A percentile compares a stretch with the other conserved stretches of the same genome.
These are phyloP conservation scores for Phaethornis superciliosus DNA, from an alignment of 2,113 vertebrate genomes.

Conservation along the genomic window DNA sequence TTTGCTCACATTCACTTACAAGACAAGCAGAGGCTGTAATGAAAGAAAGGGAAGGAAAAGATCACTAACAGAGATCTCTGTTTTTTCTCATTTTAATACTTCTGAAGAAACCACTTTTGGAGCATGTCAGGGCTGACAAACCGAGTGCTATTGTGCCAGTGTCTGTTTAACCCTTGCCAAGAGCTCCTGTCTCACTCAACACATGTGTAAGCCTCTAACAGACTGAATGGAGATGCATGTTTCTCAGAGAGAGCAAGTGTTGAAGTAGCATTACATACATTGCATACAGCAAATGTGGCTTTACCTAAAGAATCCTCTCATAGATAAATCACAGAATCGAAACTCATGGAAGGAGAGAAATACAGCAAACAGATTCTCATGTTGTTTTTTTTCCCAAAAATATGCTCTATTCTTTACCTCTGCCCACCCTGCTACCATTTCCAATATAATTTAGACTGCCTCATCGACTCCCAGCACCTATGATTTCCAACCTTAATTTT, in stretches of 20 bases:
- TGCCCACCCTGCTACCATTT: neutral
- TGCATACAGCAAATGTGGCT: neutral
- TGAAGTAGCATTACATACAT: neutral
- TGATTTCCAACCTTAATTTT: neutral
- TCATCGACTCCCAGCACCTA: neutral
- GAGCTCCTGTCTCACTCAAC: neutral
- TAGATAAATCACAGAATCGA: accelerated
- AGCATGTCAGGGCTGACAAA: neutral
- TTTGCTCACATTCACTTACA: conserved; percentile 50
- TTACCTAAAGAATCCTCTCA: neutral
- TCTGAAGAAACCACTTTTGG: neutral
- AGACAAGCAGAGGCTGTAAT: conserved; percentile 12
- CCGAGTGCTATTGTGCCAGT: neutral
- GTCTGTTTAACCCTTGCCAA: neutral
- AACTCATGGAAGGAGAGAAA: neutral
- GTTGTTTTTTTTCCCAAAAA: neutral
- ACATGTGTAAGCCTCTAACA: neutral
- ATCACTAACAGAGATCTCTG: neutral
- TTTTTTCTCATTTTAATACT: neutral
- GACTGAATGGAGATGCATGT: neutral
- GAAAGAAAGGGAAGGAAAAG: neutral
- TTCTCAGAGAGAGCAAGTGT: neutral
- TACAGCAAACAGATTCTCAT: neutral
- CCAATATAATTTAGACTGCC: neutral
- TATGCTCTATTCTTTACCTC: neutral